Base-by-base conservation (phyloP, 2,797 vertebrate genomes). In the Kryptolebias ocellatus region DNA sequence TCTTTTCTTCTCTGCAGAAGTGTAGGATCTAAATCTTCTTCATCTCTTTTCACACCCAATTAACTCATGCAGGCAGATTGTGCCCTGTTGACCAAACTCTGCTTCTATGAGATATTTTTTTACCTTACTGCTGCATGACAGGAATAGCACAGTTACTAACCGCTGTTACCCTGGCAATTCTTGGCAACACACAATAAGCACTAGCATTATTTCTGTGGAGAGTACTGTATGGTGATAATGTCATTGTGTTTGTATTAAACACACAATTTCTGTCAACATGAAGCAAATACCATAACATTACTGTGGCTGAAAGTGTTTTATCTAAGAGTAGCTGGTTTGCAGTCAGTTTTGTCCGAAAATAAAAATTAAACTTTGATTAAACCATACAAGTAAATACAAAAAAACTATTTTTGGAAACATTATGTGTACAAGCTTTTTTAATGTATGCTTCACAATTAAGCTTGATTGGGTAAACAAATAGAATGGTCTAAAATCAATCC, bases 41-140 rank as follows among this genome's bases (percentile, higher is more conserved):
- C 88, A 86, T 78, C 75, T 91, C 74, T 80, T 91, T 89, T 92
- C 88, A 90, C 84, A 90, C 84, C 83, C 80, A 93, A 93, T 94
- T 93, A 93, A 89, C 86, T 90, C 45, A 59, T 65, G 42, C 70
- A 81, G 73, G 84, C 80, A 73, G 81, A 89, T 72, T 81, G 67
- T 84, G 81, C 79, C 81, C 86, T 74, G 73, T 70, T 93, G 85
- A 90, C 86, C 85, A 84, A 53, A 67, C 51, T 58, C 64, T 76
- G 71, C 57, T 70, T 72, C 75, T 71, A 57, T 55, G 44, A 76
- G 79, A 84, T 87, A 74, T 80, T 18, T 51, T 88, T 73, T 71
- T 65, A 60, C 77, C 66, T 87, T 81, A 62, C 70, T 83, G 76
- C 67, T 14, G 67, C 62, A 75, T 71, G 82, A 87, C 62, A 69